Conservation (phyloP, 2,113 vertebrate species). For the Tachysurus fulvidraco region DNA sequence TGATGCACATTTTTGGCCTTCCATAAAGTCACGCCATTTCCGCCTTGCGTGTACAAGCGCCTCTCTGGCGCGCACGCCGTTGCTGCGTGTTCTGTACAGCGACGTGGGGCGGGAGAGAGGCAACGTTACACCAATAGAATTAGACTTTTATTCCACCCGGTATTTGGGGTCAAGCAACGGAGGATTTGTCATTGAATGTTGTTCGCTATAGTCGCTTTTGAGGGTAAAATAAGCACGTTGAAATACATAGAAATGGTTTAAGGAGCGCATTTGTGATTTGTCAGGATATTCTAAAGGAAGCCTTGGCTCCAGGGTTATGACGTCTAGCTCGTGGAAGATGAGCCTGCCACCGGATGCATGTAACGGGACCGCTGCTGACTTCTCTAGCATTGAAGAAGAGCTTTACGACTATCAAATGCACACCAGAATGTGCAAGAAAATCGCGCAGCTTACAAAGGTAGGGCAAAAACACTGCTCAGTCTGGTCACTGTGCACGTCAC, state of each 20-base stretch:
- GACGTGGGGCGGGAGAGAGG: constrained; percentile 30
- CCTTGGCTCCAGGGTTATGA: constrained; percentile 62
- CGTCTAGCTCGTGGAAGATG: constrained; percentile 83
- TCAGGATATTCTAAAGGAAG: constrained; percentile 28
- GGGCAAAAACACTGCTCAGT: neutral
- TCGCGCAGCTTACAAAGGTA: constrained; percentile 98
- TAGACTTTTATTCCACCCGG: constrained; percentile 57
- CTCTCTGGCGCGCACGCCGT: constrained; percentile 57
- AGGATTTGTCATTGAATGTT: constrained; percentile 49
- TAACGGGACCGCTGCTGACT: constrained; percentile 78
- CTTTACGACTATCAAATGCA: constrained; percentile 83
- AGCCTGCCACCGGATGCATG: constrained; percentile 72
- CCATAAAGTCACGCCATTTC: constrained; percentile 63
- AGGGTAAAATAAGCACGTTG: constrained; percentile 49
- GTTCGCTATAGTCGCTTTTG: constrained; percentile 53
- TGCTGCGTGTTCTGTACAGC: constrained; percentile 57
- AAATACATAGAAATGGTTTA: neutral
- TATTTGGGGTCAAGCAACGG: constrained; percentile 61
- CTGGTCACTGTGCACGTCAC: neutral
- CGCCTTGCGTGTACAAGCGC: constrained; percentile 74
- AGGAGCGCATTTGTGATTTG: constrained; percentile 34
- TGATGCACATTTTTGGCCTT: neutral
- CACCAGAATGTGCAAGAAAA: constrained; percentile 98
- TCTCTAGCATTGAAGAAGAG: constrained; percentile 72
- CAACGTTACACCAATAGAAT: neutral